Base-by-base conservation (phyloP, 2,888 invertebrate genomes). In the Chydorus sphaericus region DNA sequence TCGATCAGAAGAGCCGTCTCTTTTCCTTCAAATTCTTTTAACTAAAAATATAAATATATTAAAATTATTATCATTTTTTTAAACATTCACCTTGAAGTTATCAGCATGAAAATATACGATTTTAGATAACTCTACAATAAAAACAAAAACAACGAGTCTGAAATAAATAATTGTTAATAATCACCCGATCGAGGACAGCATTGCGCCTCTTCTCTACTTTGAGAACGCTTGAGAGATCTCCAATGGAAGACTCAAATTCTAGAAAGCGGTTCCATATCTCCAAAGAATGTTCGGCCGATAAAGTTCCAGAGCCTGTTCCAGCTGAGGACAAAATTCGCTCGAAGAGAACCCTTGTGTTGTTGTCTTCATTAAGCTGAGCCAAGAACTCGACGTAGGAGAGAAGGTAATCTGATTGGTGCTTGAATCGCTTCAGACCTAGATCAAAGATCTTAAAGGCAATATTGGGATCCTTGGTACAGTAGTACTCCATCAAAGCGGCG, bases 191-290 rank as follows among this genome's bases (percentile, higher is more conserved):
- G 60, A 94, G 73, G 1, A 93, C 87, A 10, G 89, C 83, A 64
- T 92, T 86, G 48, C 97, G 74, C 39, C 96, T 70, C 66, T 92
- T 89, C 70, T 98, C 96, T 6, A 99, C 96, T 74, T 98, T 99
- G 0, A 94, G 84, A 59, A 98, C 93, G 73, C 92, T 92, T 51
- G 93, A 85, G 54, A 99, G 71, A 71, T 99, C 98, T 0, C 98
- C 98, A 61, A 99, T 94, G 65, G 94, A 93, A 51, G 93, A 92
- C 72, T 99, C 98, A 69, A 99, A 98, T 69, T 98, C 94, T 62
- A 99, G 73, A 69, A 98, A 99, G 59, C 89, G 77, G 73, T 97
- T 96, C 98, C 98, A 99, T 57, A 99, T 92, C 67, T 97, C 94
- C 73, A 91, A 86, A 4, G 93, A 92, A 70, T 90, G 85, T 66